phyloP scores from a whole-genome alignment of 1,140 invertebrate species.

The Thaumatotibia leucotreta region DNA sequence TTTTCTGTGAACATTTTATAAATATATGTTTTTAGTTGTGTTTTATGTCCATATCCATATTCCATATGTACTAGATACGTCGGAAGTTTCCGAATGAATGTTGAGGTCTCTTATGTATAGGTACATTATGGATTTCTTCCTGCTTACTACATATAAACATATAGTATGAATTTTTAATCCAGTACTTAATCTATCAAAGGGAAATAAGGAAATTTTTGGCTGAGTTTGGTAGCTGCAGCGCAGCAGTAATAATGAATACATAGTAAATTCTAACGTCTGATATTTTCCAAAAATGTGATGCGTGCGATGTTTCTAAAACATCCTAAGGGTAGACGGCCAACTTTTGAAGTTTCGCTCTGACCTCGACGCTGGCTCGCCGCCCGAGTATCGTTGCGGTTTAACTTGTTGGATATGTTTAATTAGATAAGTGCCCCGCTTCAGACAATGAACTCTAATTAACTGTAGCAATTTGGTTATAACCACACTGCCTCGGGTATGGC shows the following conservation, averaged over 20 bases:
- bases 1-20: not conserved
- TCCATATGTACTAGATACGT: too few relatives aligned
- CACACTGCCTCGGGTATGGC: not conserved
- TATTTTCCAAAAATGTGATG: not conserved
- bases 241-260: not conserved
- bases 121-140: too few relatives aligned
- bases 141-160: too few relatives aligned
- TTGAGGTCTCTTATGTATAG: too few relatives aligned
- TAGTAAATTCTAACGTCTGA: too few relatives aligned
- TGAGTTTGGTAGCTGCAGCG: not conserved
- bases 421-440: constrained; percentile 14
- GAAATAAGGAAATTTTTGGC: too few relatives aligned
- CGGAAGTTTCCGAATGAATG: too few relatives aligned
- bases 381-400: constrained; percentile 15
- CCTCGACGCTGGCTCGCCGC: constrained; percentile 17
- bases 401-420: constrained; percentile 28
- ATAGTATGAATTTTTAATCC: too few relatives aligned
- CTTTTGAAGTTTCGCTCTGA: constrained; percentile 27
- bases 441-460: not conserved
- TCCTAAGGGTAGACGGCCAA: constrained; percentile 15
- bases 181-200: too few relatives aligned
- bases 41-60: too few relatives aligned
- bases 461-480: not conserved
- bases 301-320: not conserved
- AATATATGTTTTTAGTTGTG: not conserved